Evolutionary conservation across 2,113 vertebrate genomes (phyloP), one percentile per base, ranked within the genome.

Genomic region (Paracanthobrama guichenoti): DNA sequence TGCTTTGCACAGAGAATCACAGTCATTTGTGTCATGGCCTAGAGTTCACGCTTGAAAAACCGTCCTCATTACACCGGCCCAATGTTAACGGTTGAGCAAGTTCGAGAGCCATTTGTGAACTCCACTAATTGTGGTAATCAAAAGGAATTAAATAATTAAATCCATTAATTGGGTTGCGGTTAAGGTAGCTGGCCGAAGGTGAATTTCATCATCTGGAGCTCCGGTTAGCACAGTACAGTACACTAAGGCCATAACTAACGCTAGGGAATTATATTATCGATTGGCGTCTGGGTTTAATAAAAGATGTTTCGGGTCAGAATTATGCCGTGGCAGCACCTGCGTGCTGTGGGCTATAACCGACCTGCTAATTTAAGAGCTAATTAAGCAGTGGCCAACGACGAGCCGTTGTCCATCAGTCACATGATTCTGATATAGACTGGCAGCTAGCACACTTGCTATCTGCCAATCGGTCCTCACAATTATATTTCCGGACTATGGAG

Each of bases 401-500:
- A 93, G 91, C 88, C 90, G 86, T 91, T 86, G 79, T 92, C 89
- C 91, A 91, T 89, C 79, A 84, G 83, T 89, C 90, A 89, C 87
- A 87, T 85, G 90, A 91, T 91, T 92, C 88, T 91, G 93, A 93
- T 93, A 90, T 93, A 91, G 93, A 95, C 93, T 89, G 90, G 88
- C 87, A 88, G 88, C 92, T 92, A 91, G 88, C 89, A 75, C 91
- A 89, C 91, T 94, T 92, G 91, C 85, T 81, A 92, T 57, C 90
- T 93, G 93, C 91, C 94, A 93, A 93, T 94, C 94, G 93, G 83
- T 73, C 89, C 85, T 85, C 90, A 90, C 90, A 93, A 92, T 91
- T 90, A 90, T 83, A 84, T 90, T 94, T 94, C 94, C 92, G 93
- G 94, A 92, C 91, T 90, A 77, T 87, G 91, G 92, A 93, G 93